phyloP scores from a whole-genome alignment of 30 jellyfish, hydroid and myxozoan genomes.

The Clytia hemisphaerica region DNA sequence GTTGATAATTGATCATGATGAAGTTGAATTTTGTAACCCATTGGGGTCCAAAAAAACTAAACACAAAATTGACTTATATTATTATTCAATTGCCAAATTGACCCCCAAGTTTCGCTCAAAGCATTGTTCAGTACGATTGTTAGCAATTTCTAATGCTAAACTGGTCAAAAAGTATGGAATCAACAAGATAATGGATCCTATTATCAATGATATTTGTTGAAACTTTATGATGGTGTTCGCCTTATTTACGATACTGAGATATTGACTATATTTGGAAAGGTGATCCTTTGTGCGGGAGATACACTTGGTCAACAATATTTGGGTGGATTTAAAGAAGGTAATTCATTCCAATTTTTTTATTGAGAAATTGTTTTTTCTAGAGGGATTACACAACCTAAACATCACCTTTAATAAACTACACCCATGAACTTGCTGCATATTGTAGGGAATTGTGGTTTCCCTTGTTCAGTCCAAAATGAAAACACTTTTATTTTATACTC shows the following conservation, averaged over 20 bases:
- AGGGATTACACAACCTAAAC: too few species aligned
- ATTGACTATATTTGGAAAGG: conserved; percentile 9
- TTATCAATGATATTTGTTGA: not conserved
- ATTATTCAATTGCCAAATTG: conserved; percentile 16
- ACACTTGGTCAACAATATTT: conserved; percentile 17
- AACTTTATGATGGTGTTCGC: not conserved
- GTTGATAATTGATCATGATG: conserved; percentile 23
- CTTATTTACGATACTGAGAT: not conserved
- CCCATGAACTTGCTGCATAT: too few species aligned
- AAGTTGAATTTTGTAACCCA: conserved; percentile 18
- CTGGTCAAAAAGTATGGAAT: conserved; percentile 24
- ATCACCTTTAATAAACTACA: too few species aligned
- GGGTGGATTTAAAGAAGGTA: conserved; percentile 9
- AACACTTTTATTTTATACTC: too few species aligned
- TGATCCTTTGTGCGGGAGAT: conserved; percentile 17
- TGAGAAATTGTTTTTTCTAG: too few species aligned
- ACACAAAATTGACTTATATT: conserved; percentile 24
- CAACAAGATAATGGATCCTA: conserved; percentile 8
- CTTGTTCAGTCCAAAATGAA: too few species aligned
- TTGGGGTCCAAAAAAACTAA: conserved; percentile 10
- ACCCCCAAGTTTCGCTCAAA: conserved; percentile 19
- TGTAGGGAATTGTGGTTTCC: too few species aligned
- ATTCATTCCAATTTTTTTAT: too few species aligned
- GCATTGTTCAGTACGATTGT: conserved; percentile 19
- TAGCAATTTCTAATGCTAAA: conserved; percentile 12